phyloP scores from a whole-genome alignment of 2,797 vertebrate species.

The Rhinella marina region DNA sequence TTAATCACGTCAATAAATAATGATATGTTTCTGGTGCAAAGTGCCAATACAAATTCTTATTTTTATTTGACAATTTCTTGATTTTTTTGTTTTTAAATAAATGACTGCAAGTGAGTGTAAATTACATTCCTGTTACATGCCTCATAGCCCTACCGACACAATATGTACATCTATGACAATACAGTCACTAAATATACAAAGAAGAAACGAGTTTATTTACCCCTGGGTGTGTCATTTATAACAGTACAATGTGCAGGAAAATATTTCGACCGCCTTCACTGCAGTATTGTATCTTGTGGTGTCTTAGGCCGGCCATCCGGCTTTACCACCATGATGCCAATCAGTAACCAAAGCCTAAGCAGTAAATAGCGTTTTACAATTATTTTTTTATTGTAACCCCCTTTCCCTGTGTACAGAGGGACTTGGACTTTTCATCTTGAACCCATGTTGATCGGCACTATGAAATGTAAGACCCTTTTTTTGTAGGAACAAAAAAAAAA shows the following conservation, averaged over 20 bases:
- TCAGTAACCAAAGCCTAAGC: constrained; percentile 69
- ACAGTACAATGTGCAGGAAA: constrained; percentile 74
- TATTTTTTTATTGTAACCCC: not conserved
- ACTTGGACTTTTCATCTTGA: constrained; percentile 36
- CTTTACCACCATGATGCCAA: constrained; percentile 70
- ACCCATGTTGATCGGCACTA: constrained; percentile 67
- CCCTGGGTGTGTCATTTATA: constrained; percentile 76
- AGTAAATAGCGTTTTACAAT: constrained; percentile 67
- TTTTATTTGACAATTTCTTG: constrained; percentile 63
- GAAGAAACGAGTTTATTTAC: constrained; percentile 84
- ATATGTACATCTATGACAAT: constrained; percentile 99
- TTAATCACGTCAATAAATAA: constrained; percentile 95
- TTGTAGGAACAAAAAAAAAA: constrained; percentile 37
- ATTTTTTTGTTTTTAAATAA: constrained; percentile 81
- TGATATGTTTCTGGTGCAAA: constrained; percentile 97
- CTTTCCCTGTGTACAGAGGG: constrained; percentile 13
- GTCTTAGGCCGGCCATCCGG: constrained; percentile 75
- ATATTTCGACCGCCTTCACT: constrained; percentile 76
- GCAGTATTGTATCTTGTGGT: constrained; percentile 77
- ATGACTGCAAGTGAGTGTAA: constrained; percentile 90
- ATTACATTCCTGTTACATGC: constrained; percentile 90
- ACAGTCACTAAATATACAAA: constrained; percentile 99
- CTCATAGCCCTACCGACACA: constrained; percentile 92
- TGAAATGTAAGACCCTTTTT: constrained; percentile 64
- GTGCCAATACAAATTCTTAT: constrained; percentile 93